Evolutionary conservation across 2,797 vertebrate genomes (phyloP).

Genomic region (Karalla daura): DNA sequence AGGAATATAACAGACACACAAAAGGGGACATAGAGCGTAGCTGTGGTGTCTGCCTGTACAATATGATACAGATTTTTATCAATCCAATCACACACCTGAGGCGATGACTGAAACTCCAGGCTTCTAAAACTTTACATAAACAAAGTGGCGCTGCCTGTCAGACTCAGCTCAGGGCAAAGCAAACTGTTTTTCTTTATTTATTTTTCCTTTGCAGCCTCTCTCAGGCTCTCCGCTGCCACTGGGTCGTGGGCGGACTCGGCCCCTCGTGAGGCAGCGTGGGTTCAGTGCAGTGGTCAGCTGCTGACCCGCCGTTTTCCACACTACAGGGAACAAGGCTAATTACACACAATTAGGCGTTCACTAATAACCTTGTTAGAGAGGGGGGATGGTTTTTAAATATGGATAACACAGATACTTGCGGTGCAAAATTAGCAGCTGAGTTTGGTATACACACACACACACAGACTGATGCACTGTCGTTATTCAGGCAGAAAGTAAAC

Average conservation of each 20-base stretch:
- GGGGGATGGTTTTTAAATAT: neutral
- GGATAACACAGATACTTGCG: neutral
- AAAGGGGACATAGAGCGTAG: neutral
- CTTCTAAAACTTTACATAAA: neutral
- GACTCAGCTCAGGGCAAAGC: neutral
- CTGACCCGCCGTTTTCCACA: constrained; percentile 51
- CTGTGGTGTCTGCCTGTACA: neutral
- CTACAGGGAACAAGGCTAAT: constrained; percentile 33
- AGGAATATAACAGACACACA: neutral
- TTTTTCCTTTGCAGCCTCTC: too few relatives aligned
- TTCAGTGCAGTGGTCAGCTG: constrained; percentile 42
- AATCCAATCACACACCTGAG: neutral
- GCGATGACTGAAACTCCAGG: neutral
- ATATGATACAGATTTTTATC: neutral
- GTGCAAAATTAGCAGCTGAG: neutral
- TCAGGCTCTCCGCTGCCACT: constrained; percentile 39
- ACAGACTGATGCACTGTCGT: neutral
- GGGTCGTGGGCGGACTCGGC: constrained; percentile 31
- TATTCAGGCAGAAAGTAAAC: constrained; percentile 25
- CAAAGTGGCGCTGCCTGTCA: neutral
- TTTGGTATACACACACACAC: neutral
- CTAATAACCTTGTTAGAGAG: neutral
- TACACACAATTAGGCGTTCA: constrained; percentile 38
- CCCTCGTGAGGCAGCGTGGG: constrained; percentile 50
- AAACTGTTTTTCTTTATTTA: neutral